Conservation (phyloP, 2,797 vertebrate species). For the Coreius guichenoti region DNA sequence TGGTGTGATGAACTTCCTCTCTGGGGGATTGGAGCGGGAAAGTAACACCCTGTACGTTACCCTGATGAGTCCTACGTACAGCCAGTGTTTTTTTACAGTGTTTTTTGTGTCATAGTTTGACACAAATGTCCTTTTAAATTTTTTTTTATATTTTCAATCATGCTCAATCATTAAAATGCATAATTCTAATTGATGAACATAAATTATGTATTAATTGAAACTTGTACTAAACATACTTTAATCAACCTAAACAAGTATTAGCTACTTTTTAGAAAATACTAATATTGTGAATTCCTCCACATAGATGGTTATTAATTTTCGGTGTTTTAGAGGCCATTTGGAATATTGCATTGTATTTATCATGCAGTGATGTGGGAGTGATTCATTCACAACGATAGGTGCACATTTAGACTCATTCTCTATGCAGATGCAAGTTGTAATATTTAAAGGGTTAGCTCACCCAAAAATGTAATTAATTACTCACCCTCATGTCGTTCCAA, state of each 20-base stretch:
- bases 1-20: slow-evolving; percentile 58
- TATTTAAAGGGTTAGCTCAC: no score
- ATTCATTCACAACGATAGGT: not conserved
- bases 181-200: not conserved
- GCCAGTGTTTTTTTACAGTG: not conserved
- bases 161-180: not conserved
- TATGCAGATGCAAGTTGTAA: not conserved
- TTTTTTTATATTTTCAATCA: not conserved
- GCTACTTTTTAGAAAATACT: not conserved
- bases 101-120: not conserved
- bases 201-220: not conserved
- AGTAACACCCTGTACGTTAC: slow-evolving; percentile 57
- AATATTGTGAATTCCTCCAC: not conserved
- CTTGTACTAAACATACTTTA: not conserved
- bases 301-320: not conserved
- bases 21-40: slow-evolving; percentile 57
- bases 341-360: not conserved
- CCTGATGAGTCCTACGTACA: slow-evolving; percentile 9
- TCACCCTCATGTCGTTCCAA: no score
- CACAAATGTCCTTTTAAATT: not conserved
- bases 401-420: not conserved
- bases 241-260: not conserved
- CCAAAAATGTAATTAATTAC: not conserved
- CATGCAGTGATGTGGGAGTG: not conserved
- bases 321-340: not conserved